Evolutionary conservation across 1,140 invertebrate genomes (phyloP), one percentile per base, ranked within the genome.

Genomic region (Rhynchophorus ferrugineus): DNA sequence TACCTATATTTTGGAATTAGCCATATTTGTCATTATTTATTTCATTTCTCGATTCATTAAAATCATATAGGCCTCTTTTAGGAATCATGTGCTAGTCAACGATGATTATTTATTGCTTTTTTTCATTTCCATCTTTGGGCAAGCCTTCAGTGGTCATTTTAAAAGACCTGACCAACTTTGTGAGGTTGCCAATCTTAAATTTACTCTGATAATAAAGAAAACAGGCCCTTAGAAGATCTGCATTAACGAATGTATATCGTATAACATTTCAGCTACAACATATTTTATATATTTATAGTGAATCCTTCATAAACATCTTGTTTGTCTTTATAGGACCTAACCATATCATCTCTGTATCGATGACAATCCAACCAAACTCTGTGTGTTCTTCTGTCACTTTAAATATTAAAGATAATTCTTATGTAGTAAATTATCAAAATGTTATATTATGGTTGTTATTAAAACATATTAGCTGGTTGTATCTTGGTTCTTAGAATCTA

Each of bases 191-290:
- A 1, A 73, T 78, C 38, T 80, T 76, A 11, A 58, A 44, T 64
- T 80, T 75, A 33, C 93, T 80, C 60, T 86, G 73, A 67, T 90
- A 81, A 5, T 79, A 78, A 0, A 93, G 93, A 71, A 99, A 99
- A 70, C 90, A 69, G 85, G 39, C 73, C 49, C 82, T 74, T 5
- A 99, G 68, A 72, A 99, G 97, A 37, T 93, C 82, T 63, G 89
- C 83, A 60, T 91, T 81, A 38, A 99, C 75, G 64, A 99, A 99
- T 0, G 97, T 99, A 68, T 89, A 69, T 99, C 94, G 66, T 97
- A 91, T 3, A 99, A 73, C 97, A 96, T 99, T 62, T 97, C 88
- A 0, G 97, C 97, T 1, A 99, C 96, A 13, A 99, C 95, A 72
- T 93, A 99, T 67, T 97, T 89, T 0, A 95, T 98, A 67, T 90